phyloP scores from a whole-genome alignment of 2,113 vertebrate genomes.

The Daphoenositta chrysoptera region DNA sequence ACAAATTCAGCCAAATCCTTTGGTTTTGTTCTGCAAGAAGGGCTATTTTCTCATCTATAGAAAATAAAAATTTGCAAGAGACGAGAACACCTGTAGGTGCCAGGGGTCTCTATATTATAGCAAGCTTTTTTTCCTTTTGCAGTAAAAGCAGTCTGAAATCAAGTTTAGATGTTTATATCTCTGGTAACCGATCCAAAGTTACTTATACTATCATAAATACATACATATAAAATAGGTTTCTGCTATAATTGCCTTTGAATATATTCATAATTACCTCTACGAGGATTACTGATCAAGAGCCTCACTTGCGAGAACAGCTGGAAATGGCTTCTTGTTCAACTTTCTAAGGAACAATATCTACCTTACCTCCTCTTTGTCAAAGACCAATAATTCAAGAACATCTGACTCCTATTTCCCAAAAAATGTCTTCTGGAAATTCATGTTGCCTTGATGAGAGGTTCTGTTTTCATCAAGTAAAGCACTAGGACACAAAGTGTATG shows the following conservation, averaged over 20 bases:
- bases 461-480: not conserved
- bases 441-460: not conserved
- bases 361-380: not conserved
- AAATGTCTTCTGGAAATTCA: not conserved
- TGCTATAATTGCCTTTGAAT: constrained; percentile 21
- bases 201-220: not conserved
- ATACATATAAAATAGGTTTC: constrained; percentile 10
- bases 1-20: not conserved
- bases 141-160: constrained; percentile 18
- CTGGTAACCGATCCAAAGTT: not conserved
- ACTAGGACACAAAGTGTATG: not conserved
- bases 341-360: not conserved
- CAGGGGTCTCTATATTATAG: not conserved
- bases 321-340: not conserved
- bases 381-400: not conserved
- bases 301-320: not conserved
- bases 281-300: constrained; percentile 14
- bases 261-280: not conserved
- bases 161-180: constrained; percentile 51
- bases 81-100: not conserved
- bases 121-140: not conserved
- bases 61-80: not conserved
- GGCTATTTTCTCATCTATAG: not conserved
- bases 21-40: not conserved
- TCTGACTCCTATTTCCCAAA: not conserved